Evolutionary conservation across 2,888 invertebrate genomes (phyloP).

Genomic region (Dilophus febrilis): DNA sequence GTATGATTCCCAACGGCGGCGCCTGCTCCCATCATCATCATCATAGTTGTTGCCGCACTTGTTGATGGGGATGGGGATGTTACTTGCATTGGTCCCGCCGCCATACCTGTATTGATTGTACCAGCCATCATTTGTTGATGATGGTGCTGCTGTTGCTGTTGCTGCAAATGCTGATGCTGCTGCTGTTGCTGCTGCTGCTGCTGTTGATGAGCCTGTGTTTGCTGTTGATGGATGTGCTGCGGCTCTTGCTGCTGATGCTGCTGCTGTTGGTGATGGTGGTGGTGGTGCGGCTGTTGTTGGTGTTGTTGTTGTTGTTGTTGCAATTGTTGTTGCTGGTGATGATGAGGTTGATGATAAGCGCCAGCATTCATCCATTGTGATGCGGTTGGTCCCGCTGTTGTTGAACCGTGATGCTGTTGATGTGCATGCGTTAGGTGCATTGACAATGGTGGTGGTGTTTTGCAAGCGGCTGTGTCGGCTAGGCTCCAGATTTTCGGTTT

Average conservation of each 20-base stretch:
- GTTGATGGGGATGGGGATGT: slow-evolving; percentile 10
- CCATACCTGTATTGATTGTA: slow-evolving; percentile 1
- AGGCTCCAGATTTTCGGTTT: slow-evolving; percentile 92
- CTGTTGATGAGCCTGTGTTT: slow-evolving; percentile 10
- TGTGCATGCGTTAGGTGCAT: slow-evolving; percentile 26
- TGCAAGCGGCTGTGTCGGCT: slow-evolving; percentile 86
- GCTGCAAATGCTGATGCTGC: slow-evolving; percentile 5
- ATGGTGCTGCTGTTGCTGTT: slow-evolving; percentile 20
- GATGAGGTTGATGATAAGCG: slow-evolving; percentile 24
- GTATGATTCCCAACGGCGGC: slow-evolving; percentile 1
- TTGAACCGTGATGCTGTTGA: slow-evolving; percentile 37
- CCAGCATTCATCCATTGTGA: slow-evolving; percentile 30
- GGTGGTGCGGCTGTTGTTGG: too few relatives aligned
- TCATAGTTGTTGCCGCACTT: slow-evolving; percentile 12
- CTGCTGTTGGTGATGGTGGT: too few relatives aligned
- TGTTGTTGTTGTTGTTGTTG: too few relatives aligned
- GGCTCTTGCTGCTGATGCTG: too few relatives aligned
- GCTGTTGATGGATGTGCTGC: slow-evolving; percentile 11
- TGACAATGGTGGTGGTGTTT: slow-evolving; percentile 66
- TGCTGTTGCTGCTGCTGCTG: slow-evolving; percentile 4
- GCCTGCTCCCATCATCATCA: slow-evolving; percentile 4
- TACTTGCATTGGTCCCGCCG: slow-evolving; percentile 4
- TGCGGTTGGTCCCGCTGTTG: slow-evolving; percentile 32
- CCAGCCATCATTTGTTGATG: slow-evolving; percentile 17
- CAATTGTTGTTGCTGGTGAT: slow-evolving; percentile 12